These are phyloP conservation scores for Megastigmus dorsalis DNA, from an alignment of 2,888 invertebrate genomes.

Conservation along the genomic window DNA sequence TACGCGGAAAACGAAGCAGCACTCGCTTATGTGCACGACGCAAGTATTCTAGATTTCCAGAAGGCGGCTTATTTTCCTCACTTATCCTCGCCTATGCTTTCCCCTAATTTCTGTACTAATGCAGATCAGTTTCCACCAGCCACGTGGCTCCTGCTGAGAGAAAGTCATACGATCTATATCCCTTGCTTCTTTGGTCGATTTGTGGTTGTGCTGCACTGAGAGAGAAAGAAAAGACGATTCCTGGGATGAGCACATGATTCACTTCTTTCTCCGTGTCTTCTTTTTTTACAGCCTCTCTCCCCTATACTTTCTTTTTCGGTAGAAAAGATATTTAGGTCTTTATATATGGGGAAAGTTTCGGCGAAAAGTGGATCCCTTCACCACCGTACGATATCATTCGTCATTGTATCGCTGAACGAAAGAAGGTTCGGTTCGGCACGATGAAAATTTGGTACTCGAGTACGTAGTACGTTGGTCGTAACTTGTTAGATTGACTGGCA, in stretches of 20 bases:
- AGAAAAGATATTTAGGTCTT: neutral
- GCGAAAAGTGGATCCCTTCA: neutral
- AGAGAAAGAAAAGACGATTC: slow-evolving; percentile 9
- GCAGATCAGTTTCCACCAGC: slow-evolving; percentile 12
- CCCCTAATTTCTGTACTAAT: slow-evolving; percentile 16
- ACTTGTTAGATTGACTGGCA: no score
- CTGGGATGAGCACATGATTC: slow-evolving; percentile 23
- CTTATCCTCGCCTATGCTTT: slow-evolving; percentile 11
- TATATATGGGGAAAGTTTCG: slow-evolving; percentile 19
- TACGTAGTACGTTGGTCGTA: no score
- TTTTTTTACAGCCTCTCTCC: neutral
- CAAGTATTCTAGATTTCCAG: slow-evolving; percentile 16
- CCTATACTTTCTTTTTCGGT: slow-evolving; percentile 14
- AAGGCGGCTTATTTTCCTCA: slow-evolving; percentile 24
- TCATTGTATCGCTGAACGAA: neutral
- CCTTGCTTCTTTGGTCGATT: slow-evolving; percentile 7
- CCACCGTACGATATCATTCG: neutral
- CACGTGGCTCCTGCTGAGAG: slow-evolving; percentile 20
- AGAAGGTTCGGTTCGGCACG: neutral
- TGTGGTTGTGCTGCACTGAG: slow-evolving; percentile 23
- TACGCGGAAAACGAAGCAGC: neutral
- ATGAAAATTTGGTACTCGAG: neutral
- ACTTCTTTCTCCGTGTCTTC: neutral
- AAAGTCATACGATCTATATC: slow-evolving; percentile 27
- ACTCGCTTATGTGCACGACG: neutral